phyloP scores from a whole-genome alignment of 2,113 vertebrate species.

The Malurus melanocephalus region DNA sequence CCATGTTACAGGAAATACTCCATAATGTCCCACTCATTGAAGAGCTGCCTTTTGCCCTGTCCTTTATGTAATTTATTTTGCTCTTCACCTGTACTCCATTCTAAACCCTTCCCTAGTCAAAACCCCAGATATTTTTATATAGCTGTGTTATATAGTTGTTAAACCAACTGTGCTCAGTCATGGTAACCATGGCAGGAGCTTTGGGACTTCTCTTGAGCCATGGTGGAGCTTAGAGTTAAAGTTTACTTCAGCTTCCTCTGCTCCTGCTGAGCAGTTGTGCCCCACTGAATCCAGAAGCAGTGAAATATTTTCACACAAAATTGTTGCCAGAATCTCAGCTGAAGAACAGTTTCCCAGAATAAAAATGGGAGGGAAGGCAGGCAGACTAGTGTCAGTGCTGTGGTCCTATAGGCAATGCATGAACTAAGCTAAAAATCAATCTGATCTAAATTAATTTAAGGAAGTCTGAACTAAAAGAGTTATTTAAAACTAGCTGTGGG shows the following conservation, averaged over 20 bases:
- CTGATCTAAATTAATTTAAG: background rate
- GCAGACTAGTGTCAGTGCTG: background rate
- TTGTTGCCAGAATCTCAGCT: slow-evolving; percentile 25
- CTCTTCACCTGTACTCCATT: background rate
- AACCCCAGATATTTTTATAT: background rate
- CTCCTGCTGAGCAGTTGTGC: background rate
- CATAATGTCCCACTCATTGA: background rate
- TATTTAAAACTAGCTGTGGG: background rate
- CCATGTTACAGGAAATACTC: background rate
- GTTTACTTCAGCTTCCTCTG: slow-evolving; percentile 18
- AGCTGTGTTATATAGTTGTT: background rate
- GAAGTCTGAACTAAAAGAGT: background rate
- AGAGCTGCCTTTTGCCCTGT: background rate
- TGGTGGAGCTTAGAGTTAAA: background rate
- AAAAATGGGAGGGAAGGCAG: background rate
- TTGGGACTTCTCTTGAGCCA: background rate
- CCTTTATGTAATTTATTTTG: background rate
- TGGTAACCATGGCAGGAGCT: background rate
- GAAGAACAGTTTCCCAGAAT: slow-evolving; percentile 1
- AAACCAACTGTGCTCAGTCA: background rate
- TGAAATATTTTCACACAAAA: background rate
- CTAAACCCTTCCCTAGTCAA: background rate
- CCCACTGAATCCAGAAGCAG: background rate
- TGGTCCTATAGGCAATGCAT: background rate
- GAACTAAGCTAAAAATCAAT: background rate